These are phyloP conservation scores for Papilio polyxenes DNA, from an alignment of 1,140 invertebrate species.

Conservation along the genomic window DNA sequence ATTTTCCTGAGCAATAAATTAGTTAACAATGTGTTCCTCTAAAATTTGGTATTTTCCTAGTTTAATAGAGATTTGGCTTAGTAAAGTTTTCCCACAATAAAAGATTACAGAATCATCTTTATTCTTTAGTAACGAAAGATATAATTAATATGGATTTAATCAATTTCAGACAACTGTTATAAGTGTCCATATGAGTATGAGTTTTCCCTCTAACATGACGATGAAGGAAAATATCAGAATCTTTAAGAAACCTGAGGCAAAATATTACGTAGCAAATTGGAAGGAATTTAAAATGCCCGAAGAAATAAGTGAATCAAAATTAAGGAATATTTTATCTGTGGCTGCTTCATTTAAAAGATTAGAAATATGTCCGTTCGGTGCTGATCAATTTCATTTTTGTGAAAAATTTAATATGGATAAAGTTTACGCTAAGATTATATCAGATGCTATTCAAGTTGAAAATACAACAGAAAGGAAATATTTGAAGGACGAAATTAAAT, in stretches of 20 bases:
- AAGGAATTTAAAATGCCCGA: slow-evolving; percentile 31
- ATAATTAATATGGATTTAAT: neutral
- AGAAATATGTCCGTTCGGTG: slow-evolving; percentile 7
- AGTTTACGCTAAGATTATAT: slow-evolving; percentile 5
- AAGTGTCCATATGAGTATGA: neutral
- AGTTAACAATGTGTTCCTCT: too few species aligned
- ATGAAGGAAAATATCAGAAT: neutral
- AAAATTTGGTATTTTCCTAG: too few species aligned
- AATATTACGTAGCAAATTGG: slow-evolving; percentile 24
- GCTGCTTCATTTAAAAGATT: slow-evolving; percentile 17
- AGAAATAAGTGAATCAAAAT: slow-evolving; percentile 12
- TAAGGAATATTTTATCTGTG: neutral
- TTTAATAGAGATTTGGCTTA: neutral
- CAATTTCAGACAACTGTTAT: neutral
- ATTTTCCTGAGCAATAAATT: too few species aligned
- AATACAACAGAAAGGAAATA: neutral
- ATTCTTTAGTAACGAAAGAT: neutral
- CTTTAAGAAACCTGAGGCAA: neutral
- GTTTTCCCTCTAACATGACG: neutral
- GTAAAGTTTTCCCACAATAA: too few species aligned
- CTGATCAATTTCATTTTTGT: slow-evolving; percentile 11
- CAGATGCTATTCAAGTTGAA: neutral
- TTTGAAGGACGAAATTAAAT: neutral
- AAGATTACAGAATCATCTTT: too few species aligned
- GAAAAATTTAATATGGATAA: slow-evolving; percentile 6